These are phyloP conservation scores for Xylophagus ater DNA, from an alignment of 2,888 invertebrate genomes.

Conservation along the genomic window DNA sequence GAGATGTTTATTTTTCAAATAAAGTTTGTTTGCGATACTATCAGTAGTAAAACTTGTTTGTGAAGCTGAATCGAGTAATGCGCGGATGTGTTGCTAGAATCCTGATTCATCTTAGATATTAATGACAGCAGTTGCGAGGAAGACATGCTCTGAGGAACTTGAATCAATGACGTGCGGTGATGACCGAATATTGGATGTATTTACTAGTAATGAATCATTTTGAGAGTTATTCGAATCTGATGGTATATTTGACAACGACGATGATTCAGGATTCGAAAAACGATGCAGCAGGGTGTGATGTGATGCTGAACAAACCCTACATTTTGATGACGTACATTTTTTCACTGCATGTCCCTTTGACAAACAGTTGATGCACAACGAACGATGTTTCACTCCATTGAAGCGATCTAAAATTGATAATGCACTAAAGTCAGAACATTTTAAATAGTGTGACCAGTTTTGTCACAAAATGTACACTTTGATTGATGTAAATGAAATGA, in stretches of 20 bases:
- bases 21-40: not conserved
- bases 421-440: no score
- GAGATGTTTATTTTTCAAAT: no score
- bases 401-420: no score
- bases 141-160: no score
- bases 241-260: no score
- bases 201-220: no score
- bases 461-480: not conserved
- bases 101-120: not conserved
- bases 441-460: not conserved
- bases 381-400: not conserved
- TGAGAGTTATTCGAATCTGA: no score
- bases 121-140: constrained; percentile 7
- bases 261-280: not conserved
- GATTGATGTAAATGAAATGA: not conserved
- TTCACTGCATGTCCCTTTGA: not conserved
- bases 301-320: not conserved
- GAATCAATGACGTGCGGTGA: no score
- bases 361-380: not conserved
- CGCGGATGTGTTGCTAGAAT: constrained; percentile 1
- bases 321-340: not conserved
- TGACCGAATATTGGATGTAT: no score
- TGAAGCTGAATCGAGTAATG: constrained; percentile 9
- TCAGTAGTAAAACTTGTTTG: constrained; percentile 8
- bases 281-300: not conserved